Evolutionary conservation across 2,888 invertebrate genomes (phyloP), one percentile per base, ranked within the genome.

Genomic region (Isotomurus palustris): DNA sequence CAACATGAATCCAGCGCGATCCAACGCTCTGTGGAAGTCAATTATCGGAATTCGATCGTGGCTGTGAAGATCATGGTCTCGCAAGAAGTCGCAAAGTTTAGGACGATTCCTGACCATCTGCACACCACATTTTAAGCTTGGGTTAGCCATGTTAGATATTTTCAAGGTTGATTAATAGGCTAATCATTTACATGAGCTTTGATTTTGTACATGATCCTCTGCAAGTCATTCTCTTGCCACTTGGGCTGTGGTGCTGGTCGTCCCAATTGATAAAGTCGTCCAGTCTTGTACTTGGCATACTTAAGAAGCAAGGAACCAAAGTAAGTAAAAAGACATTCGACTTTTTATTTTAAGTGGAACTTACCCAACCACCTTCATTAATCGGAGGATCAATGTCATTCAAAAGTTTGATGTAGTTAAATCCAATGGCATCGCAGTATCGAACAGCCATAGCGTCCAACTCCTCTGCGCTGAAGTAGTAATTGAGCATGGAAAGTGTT

Each of bases 351-450:
- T 21, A 40, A 51, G 14, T 29, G 21, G 22, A 21, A 17, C 44
- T 53, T 60, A 69, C 69, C 69, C 69, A 69, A 58, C 66, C 67
- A 21, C 60, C 48, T 40, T 76, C 76, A 28, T 75, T 68, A 3
- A 73, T 71, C 51, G 72, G 73, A 0, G 79, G 74, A 65, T 81
- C 80, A 66, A 84, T 82, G 75, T 87, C 87, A 56, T 81, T 80
- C 52, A 88, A 76, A 68, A 89, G 83, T 69, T 80, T 79, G 61
- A 80, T 78, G 73, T 88, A 89, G 77, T 83, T 84, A 75, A 89
- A 88, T 22, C 88, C 88, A 72, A 83, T 75, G 72, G 87, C 84
- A 73, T 88, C 84, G 61, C 83, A 82, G 76, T 85, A 88, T 64
- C 85, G 79, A 69, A 79, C 79, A 73, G 86, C 84, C 44, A 89